Evolutionary conservation across 2,888 invertebrate species (phyloP), one percentile per base, ranked within the genome.

Genomic region (Rhagonycha fulva): DNA sequence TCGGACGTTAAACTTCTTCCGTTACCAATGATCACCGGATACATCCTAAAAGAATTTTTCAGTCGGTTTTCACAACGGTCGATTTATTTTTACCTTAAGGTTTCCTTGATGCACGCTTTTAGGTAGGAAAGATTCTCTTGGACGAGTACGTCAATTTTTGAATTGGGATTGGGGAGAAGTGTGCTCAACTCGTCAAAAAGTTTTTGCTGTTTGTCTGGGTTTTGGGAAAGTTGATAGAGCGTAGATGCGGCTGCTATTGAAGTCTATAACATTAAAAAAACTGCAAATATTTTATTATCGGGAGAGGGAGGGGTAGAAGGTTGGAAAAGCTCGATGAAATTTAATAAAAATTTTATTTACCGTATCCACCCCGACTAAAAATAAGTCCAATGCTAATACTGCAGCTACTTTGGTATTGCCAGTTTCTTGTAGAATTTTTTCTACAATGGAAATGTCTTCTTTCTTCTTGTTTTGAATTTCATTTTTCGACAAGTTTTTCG

Each of bases 361-460:
- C 80, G 96, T 95, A 84, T 94, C 95, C 1, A 96, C 93, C 11
- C 95, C 96, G 78, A 96, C 96, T 14, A 94, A 88, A 80, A 96
- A 90, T 79, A 96, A 89, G 86, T 95, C 95, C 76, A 95, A 86
- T 7, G 94, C 93, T 79, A 96, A 88, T 76, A 95, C 93, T 9
- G 93, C 92, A 11, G 95, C 93, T 74, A 91, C 83, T 85, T 90
- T 91, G 32, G 89, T 90, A 85, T 91, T 90, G 70, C 89, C 89
- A 24, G 90, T 91, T 85, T 90, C 90, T 71, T 87, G 84, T 60
- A 91, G 87, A 80, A 91, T 91, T 76, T 90, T 87, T 84, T 91
- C 90, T 30, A 91, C 89, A 75, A 91, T 90, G 10, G 91, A 91
- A 72, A 90, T 88, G 76, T 90, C 84, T 78, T 87, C 85, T 61